phyloP scores from a whole-genome alignment of 2,113 vertebrate genomes.

The Corvus hawaiiensis region DNA sequence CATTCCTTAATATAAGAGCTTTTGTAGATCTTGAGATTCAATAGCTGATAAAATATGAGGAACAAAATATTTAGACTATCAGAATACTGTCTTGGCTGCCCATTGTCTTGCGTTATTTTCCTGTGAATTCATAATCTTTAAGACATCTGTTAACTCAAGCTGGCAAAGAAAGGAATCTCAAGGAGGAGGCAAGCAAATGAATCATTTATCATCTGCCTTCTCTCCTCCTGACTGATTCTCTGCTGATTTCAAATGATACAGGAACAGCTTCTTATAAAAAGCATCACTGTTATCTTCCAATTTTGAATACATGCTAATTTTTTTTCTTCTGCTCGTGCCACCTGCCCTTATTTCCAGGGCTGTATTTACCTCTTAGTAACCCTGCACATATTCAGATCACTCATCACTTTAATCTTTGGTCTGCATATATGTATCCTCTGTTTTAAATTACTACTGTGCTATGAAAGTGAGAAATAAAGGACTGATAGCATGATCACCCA shows the following conservation, averaged over 20 bases:
- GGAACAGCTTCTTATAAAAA: neutral
- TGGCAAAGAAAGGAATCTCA: conserved; percentile 7
- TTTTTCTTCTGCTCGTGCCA: neutral
- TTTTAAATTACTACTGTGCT: neutral
- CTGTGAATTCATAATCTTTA: conserved; percentile 2
- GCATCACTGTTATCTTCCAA: neutral
- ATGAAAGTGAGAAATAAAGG: neutral
- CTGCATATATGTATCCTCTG: neutral
- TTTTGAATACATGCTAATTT: neutral
- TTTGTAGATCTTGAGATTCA: neutral
- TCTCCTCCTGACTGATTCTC: neutral
- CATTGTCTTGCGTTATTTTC: neutral
- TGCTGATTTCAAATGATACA: neutral
- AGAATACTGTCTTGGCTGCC: neutral
- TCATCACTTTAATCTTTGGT: neutral
- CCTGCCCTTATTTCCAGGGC: neutral
- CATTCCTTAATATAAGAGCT: neutral
- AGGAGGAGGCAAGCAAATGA: conserved; percentile 24
- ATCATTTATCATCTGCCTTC: conserved; percentile 39
- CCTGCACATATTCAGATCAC: neutral
- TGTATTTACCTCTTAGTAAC: neutral
- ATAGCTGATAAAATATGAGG: neutral
- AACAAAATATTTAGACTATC: conserved; percentile 9
- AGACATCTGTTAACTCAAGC: conserved; percentile 11
- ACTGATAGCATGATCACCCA: neutral